Percentiles rank a stretch among this genome's conserved stretches.
Conservation (phyloP, 2,888 invertebrate genomes). For the Pantelozetes paolii region DNA sequence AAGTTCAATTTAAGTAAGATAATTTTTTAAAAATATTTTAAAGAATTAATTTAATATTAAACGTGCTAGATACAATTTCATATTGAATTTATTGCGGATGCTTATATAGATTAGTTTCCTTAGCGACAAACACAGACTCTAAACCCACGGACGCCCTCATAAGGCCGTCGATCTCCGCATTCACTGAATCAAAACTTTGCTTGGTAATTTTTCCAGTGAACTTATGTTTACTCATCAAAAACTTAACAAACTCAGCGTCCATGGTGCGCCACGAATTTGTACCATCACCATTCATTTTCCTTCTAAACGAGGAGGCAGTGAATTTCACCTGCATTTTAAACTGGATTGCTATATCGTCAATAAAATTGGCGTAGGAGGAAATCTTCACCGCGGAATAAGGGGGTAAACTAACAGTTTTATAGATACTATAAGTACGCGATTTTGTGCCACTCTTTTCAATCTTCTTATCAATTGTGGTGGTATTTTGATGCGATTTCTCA, state of each 20-base stretch:
- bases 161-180: not conserved
- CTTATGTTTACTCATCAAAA: not conserved
- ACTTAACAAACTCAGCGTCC: not conserved
- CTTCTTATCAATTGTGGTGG: not conserved
- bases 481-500: not conserved
- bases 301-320: not conserved
- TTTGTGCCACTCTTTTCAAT: not conserved
- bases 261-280: not conserved
- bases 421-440: not conserved
- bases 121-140: not conserved
- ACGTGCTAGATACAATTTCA: too few species aligned
- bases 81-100: not conserved
- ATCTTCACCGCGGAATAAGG: not conserved
- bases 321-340: not conserved
- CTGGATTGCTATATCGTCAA: not conserved
- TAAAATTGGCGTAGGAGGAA: not conserved
- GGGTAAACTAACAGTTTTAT: not conserved
- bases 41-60: too few species aligned
- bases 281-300: not conserved
- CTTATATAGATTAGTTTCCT: not conserved
- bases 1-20: too few species aligned
- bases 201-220: not conserved
- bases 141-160: not conserved
- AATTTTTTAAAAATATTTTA: too few species aligned
- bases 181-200: not conserved